Percentiles rank a stretch among this genome's conserved stretches.
Evolutionary conservation across 2,113 vertebrate species (phyloP).

Genomic region (Phocoena sinus): DNA sequence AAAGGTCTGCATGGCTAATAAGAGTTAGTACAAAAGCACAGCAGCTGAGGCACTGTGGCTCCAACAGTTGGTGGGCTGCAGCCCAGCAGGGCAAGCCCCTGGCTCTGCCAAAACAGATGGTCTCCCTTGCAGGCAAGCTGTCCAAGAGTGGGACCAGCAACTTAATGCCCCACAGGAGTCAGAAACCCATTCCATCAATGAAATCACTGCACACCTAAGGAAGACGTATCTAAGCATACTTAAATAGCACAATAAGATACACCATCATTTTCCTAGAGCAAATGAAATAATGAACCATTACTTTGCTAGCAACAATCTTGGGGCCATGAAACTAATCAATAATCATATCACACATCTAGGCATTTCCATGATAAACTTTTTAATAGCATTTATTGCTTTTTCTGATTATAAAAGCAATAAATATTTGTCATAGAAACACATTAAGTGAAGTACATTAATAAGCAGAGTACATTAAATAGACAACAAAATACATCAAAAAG

Average conservation of each 20-base stretch:
- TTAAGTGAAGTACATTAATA: slow-evolving; percentile 57
- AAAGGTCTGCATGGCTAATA: slow-evolving; percentile 78
- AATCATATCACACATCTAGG: slow-evolving; percentile 32
- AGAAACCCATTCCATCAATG: not conserved
- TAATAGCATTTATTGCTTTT: slow-evolving; percentile 56
- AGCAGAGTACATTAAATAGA: slow-evolving; percentile 50
- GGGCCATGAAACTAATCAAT: slow-evolving; percentile 44
- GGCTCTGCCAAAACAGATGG: slow-evolving; percentile 23
- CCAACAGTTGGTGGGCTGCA: slow-evolving; percentile 69
- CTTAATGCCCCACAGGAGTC: not conserved
- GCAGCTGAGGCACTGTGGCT: slow-evolving; percentile 76
- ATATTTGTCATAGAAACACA: slow-evolving; percentile 33
- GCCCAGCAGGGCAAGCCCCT: slow-evolving; percentile 14
- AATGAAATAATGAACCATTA: not conserved
- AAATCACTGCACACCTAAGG: not conserved
- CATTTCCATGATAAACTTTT: slow-evolving; percentile 47
- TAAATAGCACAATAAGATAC: not conserved
- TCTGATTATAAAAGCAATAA: slow-evolving; percentile 66
- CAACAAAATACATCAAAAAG: slow-evolving; percentile 38
- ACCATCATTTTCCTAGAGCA: not conserved
- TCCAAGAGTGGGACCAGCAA: not conserved
- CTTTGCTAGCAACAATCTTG: not conserved
- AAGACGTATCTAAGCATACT: not conserved
- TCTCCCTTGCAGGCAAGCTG: not conserved
- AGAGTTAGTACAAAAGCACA: slow-evolving; percentile 73